A percentile compares a stretch with the other conserved stretches of the same genome.
phyloP scores from a whole-genome alignment of 2,113 vertebrate genomes.

The Pteruthius melanotis region DNA sequence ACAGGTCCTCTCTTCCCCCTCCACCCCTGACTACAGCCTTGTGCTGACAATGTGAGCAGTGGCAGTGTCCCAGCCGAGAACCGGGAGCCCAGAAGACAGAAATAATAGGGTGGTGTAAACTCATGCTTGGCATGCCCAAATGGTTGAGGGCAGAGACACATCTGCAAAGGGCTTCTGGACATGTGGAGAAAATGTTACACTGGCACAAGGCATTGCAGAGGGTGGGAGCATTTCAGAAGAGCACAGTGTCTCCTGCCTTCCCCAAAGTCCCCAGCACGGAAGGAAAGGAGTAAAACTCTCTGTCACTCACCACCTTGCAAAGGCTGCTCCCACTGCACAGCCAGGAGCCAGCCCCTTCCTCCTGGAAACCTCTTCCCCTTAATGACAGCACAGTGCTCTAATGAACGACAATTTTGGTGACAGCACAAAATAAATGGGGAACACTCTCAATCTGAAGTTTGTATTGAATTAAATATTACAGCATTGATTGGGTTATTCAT shows the following conservation, averaged over 20 bases:
- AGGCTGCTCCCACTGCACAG: neutral
- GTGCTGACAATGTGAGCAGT: neutral
- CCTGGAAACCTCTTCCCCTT: neutral
- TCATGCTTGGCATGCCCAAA: neutral
- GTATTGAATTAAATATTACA: constrained; percentile 71
- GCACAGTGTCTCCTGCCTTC: neutral
- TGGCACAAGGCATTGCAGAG: neutral
- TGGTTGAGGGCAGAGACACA: neutral
- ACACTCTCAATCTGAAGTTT: constrained; percentile 54
- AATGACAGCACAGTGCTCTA: neutral
- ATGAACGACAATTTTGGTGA: constrained; percentile 30
- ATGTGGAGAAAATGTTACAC: neutral
- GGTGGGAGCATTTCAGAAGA: neutral
- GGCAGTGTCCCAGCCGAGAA: neutral
- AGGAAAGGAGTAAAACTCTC: neutral
- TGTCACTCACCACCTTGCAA: fast-evolving
- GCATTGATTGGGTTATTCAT: constrained; percentile 71
- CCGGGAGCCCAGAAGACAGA: neutral
- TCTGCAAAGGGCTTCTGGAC: neutral
- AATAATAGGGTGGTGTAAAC: neutral
- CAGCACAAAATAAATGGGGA: constrained; percentile 60
- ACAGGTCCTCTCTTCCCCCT: neutral
- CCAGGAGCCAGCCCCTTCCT: neutral
- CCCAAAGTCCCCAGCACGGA: neutral
- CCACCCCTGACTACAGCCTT: neutral